Percentiles rank a stretch among this genome's conserved stretches.
These are phyloP conservation scores for Lysandra coridon DNA, from an alignment of 2,888 invertebrate genomes.

Conservation along the genomic window DNA sequence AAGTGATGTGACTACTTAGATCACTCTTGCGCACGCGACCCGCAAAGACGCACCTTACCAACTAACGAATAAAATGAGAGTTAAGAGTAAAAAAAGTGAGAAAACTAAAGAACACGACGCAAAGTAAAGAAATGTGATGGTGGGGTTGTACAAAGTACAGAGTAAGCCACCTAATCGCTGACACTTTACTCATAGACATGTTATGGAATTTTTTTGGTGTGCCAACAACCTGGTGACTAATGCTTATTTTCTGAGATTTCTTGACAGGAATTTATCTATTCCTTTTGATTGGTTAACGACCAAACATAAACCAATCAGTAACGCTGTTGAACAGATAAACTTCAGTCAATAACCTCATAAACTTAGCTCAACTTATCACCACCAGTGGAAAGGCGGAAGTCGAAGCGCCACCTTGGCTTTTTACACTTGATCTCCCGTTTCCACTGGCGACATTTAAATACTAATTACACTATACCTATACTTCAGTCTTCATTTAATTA, in stretches of 20 bases:
- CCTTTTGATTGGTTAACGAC: too few species aligned
- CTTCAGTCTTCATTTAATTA: slow-evolving; percentile 79
- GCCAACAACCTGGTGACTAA: slow-evolving; percentile 19
- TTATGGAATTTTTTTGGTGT: slow-evolving; percentile 13
- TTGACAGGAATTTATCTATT: not conserved
- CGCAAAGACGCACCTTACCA: slow-evolving; percentile 14
- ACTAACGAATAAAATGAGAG: slow-evolving; percentile 11
- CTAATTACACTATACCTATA: slow-evolving; percentile 75
- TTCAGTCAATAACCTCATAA: not conserved
- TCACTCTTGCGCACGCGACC: not conserved
- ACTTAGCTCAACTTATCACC: slow-evolving; percentile 33
- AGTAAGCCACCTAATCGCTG: slow-evolving; percentile 2
- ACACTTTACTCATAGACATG: slow-evolving; percentile 4
- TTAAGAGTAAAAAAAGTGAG: not conserved
- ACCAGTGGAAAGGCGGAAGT: slow-evolving; percentile 39
- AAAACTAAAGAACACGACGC: slow-evolving; percentile 10
- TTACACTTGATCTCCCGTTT: slow-evolving; percentile 41
- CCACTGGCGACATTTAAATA: slow-evolving; percentile 61
- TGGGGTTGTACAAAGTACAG: slow-evolving; percentile 27
- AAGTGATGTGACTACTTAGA: slow-evolving; percentile 15
- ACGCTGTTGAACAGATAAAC: too few species aligned
- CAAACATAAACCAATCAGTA: too few species aligned
- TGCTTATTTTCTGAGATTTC: not conserved
- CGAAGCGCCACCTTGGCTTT: slow-evolving; percentile 39
- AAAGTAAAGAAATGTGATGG: slow-evolving; percentile 28